A percentile compares a stretch with the other conserved stretches of the same genome.
phyloP scores from a whole-genome alignment of 2,888 invertebrate genomes.

The Argyra leucocephala region DNA sequence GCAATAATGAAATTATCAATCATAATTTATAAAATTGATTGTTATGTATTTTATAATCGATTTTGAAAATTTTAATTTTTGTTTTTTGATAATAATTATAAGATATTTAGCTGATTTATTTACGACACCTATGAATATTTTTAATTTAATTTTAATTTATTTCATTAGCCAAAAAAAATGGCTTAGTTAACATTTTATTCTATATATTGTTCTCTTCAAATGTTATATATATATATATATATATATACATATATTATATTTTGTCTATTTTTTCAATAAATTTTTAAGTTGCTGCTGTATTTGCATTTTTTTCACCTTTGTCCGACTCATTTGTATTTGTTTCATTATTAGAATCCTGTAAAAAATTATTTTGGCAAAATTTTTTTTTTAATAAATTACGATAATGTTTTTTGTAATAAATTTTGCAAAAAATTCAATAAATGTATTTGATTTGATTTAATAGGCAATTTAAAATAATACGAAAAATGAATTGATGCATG shows the following conservation, averaged over 20 bases:
- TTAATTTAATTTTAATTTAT: neutral
- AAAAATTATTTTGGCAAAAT: slow-evolving; percentile 4
- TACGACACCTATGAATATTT: neutral
- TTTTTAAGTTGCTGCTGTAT: slow-evolving; percentile 8
- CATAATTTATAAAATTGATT: neutral
- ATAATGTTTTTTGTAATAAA: neutral
- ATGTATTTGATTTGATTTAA: neutral
- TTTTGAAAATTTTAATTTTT: neutral
- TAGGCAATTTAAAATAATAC: neutral
- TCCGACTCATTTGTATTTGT: slow-evolving; percentile 8
- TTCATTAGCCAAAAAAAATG: neutral
- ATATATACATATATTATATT: neutral
- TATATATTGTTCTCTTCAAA: neutral
- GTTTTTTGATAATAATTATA: neutral
- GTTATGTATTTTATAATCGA: neutral
- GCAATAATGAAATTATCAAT: neutral
- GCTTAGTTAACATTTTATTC: neutral
- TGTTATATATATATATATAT: neutral
- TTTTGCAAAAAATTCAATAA: neutral
- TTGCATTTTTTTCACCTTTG: slow-evolving; percentile 7
- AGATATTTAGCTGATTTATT: neutral
- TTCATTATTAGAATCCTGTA: slow-evolving; percentile 5
- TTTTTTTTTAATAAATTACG: neutral
- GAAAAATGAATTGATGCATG: too few relatives aligned
- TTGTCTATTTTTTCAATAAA: neutral